Conservation (phyloP, 2,888 invertebrate species). For the Apocheima hispidaria region DNA sequence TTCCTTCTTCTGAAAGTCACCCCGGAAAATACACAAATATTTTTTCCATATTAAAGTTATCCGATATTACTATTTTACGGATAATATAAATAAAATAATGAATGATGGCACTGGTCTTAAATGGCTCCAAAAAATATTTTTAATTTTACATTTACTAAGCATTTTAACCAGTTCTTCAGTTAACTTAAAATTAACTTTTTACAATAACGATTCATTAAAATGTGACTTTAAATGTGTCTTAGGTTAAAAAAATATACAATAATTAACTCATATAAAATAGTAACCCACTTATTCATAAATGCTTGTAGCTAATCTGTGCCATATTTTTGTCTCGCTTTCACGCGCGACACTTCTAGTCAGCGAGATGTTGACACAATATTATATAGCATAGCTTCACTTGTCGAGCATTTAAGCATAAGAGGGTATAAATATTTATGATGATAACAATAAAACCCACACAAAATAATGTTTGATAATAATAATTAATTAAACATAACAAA, state of each 20-base stretch:
- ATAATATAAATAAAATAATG: slow-evolving; percentile 14
- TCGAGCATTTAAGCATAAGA: too few species aligned
- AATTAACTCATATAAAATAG: slow-evolving; percentile 28
- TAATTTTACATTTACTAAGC: slow-evolving; percentile 14
- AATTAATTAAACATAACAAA: slow-evolving; percentile 44
- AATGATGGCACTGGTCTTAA: slow-evolving; percentile 32
- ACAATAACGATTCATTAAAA: slow-evolving; percentile 26
- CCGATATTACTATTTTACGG: neutral
- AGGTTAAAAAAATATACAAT: slow-evolving; percentile 27
- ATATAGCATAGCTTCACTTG: too few species aligned
- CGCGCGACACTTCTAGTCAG: too few species aligned
- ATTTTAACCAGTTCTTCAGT: slow-evolving; percentile 20
- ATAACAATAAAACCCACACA: slow-evolving; percentile 43
- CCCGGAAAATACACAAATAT: neutral
- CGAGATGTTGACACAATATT: too few species aligned
- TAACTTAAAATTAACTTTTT: slow-evolving; percentile 8
- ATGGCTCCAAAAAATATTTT: slow-evolving; percentile 7
- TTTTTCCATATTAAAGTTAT: neutral
- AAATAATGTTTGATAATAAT: slow-evolving; percentile 21
- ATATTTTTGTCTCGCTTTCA: too few species aligned
- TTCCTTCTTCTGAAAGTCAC: too few species aligned
- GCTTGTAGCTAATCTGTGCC: too few species aligned
- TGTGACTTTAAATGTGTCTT: slow-evolving; percentile 21
- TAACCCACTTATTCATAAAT: slow-evolving; percentile 25
- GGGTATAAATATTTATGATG: too few species aligned